A percentile compares a stretch with the other conserved stretches of the same genome.
Conservation (phyloP, 2,888 invertebrate species). For the Odontocerum albicorne region DNA sequence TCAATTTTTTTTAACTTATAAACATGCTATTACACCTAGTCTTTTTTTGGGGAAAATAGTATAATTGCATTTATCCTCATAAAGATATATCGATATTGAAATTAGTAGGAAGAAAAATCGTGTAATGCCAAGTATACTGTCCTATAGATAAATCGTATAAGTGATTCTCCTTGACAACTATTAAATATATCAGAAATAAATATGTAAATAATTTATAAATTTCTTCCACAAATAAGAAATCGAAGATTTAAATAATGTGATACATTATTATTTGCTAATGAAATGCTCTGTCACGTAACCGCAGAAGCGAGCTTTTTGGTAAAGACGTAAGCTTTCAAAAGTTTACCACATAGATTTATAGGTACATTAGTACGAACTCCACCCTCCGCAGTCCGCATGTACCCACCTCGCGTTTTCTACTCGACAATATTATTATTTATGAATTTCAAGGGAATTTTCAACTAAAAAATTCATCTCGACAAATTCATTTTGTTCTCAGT, state of each 20-base stretch:
- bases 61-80: too few species aligned
- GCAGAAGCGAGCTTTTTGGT: conserved; percentile 31
- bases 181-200: neutral
- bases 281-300: neutral
- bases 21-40: too few species aligned
- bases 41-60: too few species aligned
- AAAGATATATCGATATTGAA: too few species aligned
- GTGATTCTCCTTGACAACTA: neutral
- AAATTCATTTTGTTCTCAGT: conserved; percentile 16
- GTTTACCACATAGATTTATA: conserved; percentile 37
- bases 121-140: too few species aligned
- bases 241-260: neutral
- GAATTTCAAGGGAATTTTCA: conserved; percentile 29
- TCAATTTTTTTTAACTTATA: too few species aligned
- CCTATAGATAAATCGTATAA: too few species aligned
- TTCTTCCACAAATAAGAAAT: neutral
- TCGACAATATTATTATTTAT: conserved; percentile 36
- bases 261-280: neutral
- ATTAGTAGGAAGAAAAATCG: too few species aligned
- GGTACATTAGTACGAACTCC: conserved; percentile 39
- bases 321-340: conserved; percentile 37
- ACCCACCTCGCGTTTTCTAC: conserved; percentile 33
- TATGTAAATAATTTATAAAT: too few species aligned
- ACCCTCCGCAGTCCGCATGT: conserved; percentile 39
- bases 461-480: conserved; percentile 24